Base-by-base conservation (phyloP, 1,140 invertebrate species). In the Sitobion miscanthi region DNA sequence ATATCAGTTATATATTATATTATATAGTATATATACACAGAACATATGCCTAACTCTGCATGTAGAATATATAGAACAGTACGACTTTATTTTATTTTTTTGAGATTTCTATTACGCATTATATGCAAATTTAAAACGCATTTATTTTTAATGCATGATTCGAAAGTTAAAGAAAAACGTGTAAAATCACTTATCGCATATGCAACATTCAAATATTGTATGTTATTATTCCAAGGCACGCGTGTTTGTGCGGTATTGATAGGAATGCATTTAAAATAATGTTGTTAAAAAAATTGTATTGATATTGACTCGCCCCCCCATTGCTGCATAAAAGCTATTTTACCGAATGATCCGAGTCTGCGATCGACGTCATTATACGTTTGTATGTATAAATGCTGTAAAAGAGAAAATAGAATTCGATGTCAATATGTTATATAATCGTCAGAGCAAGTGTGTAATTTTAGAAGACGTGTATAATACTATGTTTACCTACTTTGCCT, bases 141-240 rank as follows among this genome's bases (percentile, higher is more conserved):
- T 45, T 47, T 86, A 49, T 86, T 86, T 86, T 20, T 85, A 86
- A 86, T 47, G 11, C 85, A n/a, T 21, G 25, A 42, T 42, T 38
- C 42, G 83, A 85, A 85, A 86, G 85, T 86, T n/a, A 86, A 86
- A 45, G 85, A 86, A 86, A n/a, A 86, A 86, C 85, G 85, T 47
- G 35, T 38, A 49, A 47, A 47, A 87, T 45, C 21, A 85, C 38
- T 85, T 42, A 42, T 45, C 42, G 42, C 45, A 85, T 45, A 85
- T 42, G 23, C 83, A 85, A 38, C 23, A 85, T 85, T 42, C 38
- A 85, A 85, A 85, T 85, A 85, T 42, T 85, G 38, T 85, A 45
- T 25, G 14, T 42, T 42, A 30, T 42, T 42, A 85, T 85, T 85
- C 83, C 25, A 45, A 85, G 23, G 38, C 38, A 45, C 83, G 35